These are phyloP conservation scores for Tinamus major DNA, from an alignment of 2,797 vertebrate genomes.

Conservation along the genomic window DNA sequence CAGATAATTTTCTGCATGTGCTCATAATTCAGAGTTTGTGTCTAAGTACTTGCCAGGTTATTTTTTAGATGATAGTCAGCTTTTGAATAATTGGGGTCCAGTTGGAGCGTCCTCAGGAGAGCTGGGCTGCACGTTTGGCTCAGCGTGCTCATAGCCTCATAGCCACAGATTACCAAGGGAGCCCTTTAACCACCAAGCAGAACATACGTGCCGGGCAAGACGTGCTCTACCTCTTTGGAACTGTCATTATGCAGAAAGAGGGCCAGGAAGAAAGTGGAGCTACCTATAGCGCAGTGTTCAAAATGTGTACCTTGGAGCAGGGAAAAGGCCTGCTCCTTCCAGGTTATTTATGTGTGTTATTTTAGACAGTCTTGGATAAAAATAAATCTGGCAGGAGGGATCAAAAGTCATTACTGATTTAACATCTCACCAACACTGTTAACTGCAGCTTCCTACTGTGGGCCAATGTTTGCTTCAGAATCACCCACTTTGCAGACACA, in stretches of 20 bases:
- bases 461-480: neutral
- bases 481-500: neutral
- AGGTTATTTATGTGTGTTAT: constrained; percentile 33
- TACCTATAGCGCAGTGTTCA: neutral
- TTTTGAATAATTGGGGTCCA: neutral
- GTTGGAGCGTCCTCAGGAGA: neutral
- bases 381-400: constrained; percentile 20
- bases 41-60: neutral
- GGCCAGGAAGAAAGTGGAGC: neutral
- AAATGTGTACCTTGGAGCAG: constrained; percentile 7
- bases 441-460: neutral
- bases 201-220: rapidly evolving
- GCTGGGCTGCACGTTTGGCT: neutral
- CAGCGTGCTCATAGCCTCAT: neutral
- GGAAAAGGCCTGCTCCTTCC: neutral
- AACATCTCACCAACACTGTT: neutral
- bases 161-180: neutral
- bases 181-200: neutral
- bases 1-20: neutral
- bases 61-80: rapidly evolving
- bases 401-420: constrained; percentile 38
- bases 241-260: neutral
- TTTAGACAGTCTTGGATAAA: constrained; percentile 33
- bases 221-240: neutral
- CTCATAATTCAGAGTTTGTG: neutral